A percentile compares a stretch with the other conserved stretches of the same genome.
phyloP scores from a whole-genome alignment of 1,140 invertebrate species.

The Camponotus vicinus region DNA sequence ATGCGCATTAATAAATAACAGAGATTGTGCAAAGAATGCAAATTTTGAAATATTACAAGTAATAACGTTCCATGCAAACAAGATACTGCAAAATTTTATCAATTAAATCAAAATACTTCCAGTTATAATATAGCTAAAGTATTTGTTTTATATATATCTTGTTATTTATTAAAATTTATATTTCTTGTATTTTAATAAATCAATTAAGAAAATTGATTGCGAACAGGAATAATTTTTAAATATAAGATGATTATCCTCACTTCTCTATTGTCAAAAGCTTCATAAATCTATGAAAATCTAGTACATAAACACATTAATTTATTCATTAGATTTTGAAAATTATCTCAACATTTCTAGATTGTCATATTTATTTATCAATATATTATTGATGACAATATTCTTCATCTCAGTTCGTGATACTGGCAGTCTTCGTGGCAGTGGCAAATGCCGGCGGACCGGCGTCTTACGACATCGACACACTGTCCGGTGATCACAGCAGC shows the following conservation, averaged over 20 bases:
- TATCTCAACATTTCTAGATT: not conserved
- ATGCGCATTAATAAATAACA: not conserved
- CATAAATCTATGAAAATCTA: too few relatives aligned
- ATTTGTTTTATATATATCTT: not conserved
- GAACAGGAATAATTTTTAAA: too few relatives aligned
- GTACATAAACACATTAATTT: too few relatives aligned
- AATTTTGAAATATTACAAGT: conserved; percentile 18
- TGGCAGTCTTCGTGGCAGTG: conserved; percentile 79
- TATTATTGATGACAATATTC: not conserved
- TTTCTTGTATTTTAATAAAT: not conserved
- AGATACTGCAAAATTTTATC: not conserved
- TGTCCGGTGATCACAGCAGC: conserved; percentile 84
- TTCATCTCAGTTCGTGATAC: conserved; percentile 75
- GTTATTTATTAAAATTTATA: not conserved
- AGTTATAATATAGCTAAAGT: not conserved
- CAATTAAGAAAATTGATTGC: not conserved
- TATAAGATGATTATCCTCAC: too few relatives aligned
- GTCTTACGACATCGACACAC: conserved; percentile 85
- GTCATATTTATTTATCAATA: not conserved
- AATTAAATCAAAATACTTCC: not conserved
- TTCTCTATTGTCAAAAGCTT: too few relatives aligned
- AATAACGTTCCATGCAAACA: not conserved
- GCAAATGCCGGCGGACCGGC: conserved; percentile 84
- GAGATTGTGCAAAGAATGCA: not conserved
- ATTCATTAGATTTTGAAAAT: not conserved